phyloP scores from a whole-genome alignment of 2,888 invertebrate species.

The Synergus gifuensis region DNA sequence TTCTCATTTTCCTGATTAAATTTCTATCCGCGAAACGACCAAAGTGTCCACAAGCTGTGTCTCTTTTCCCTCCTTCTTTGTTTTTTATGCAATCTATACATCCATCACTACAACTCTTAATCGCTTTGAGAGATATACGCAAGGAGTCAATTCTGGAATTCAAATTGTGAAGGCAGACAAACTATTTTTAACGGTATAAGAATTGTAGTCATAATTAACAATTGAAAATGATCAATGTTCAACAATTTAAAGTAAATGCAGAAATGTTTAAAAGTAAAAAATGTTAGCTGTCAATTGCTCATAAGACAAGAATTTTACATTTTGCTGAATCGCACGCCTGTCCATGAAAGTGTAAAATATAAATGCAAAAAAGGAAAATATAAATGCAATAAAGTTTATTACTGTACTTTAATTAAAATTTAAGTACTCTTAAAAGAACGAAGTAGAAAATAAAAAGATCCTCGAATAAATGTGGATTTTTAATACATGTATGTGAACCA shows the following conservation, averaged over 20 bases:
- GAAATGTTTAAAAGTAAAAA: too few relatives aligned
- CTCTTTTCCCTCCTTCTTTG: background rate
- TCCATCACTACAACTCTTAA: background rate
- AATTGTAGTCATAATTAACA: too few relatives aligned
- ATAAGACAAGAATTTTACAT: too few relatives aligned
- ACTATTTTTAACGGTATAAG: too few relatives aligned
- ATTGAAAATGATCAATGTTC: too few relatives aligned
- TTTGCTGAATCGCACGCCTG: too few relatives aligned
- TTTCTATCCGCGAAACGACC: slow-evolving; percentile 3
- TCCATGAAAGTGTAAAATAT: background rate
- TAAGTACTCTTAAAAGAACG: background rate
- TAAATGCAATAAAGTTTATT: too few relatives aligned
- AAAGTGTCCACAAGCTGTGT: background rate
- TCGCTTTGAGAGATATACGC: background rate
- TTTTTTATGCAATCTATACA: background rate
- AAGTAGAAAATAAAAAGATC: background rate
- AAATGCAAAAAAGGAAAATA: too few relatives aligned
- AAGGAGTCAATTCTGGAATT: background rate
- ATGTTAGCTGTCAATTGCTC: too few relatives aligned
- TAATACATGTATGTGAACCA: background rate
- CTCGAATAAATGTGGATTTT: background rate
- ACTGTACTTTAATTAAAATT: background rate
- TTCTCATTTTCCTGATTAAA: slow-evolving; percentile 20
- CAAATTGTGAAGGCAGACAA: too few relatives aligned
- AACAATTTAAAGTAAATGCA: too few relatives aligned